Evolutionary conservation across 2,113 vertebrate species (phyloP), one percentile per base, ranked within the genome.

Genomic region (Panthera leo): DNA sequence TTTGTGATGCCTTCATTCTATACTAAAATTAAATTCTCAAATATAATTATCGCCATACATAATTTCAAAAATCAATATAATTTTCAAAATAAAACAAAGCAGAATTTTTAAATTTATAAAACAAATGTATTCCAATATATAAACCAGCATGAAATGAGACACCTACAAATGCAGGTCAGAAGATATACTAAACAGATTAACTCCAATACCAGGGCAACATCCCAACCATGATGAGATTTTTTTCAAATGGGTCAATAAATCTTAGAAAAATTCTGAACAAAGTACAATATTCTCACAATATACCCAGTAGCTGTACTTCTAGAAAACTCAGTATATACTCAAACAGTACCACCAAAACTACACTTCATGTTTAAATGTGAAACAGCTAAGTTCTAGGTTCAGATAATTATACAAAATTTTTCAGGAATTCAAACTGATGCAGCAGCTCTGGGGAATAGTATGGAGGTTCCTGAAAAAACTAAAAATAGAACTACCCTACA

Each of bases 171-270:
- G 12, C 34, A 76, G 29, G 9, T 75, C 55, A 83, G 29, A 55
- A 63, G 7, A 27, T 58, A 0, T 36, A 12, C 42, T 79, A 14
- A 36, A 80, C 19, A 85, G 39, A 61, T 23, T 23, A 27, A 27
- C 68, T 84, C 55, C 91, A 55, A 88, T 34, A 79, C 48, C 45
- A 95, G 14, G 80, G 19, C 68, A 73, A 75, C 36, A 76, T 14
- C 21, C 48, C 55, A 70, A 89, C 19, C 34, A 5, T 31, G 76
- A 76, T 19, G 5, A 14, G 15, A 93, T 31, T 48, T 93, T 93
- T 94, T 90, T 89, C n/a, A 96, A 82, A 73, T 61, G 36, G 27
- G 23, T 65, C 14, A 95, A 76, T 36, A 94, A 76, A 76, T 34
- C 15, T 48, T 67, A 6, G 53, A 39, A 91, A 95, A 85, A 23